Conservation (phyloP, 2,888 invertebrate species). For the Pandemis cinnamomeana region DNA sequence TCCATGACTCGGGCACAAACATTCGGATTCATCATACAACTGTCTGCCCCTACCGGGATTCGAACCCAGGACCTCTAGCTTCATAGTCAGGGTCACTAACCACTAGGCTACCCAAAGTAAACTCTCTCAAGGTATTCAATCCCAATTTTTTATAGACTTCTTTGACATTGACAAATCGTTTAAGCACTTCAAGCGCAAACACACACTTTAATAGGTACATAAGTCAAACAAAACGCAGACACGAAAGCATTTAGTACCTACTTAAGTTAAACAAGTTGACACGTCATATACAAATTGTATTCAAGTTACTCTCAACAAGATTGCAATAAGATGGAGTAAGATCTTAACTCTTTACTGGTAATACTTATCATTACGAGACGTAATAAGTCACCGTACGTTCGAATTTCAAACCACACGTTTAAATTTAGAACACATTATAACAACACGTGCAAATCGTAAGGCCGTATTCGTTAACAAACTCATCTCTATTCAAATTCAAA, state of each 20-base stretch:
- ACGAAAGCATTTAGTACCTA: background rate
- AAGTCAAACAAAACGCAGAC: background rate
- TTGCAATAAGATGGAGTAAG: background rate
- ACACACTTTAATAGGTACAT: background rate
- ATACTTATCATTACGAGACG: background rate
- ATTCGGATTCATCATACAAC: too few species aligned
- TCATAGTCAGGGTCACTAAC: too few species aligned
- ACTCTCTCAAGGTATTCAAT: background rate
- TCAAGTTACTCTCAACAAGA: conserved; percentile 7
- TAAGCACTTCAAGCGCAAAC: background rate
- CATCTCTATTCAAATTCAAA: conserved; percentile 71
- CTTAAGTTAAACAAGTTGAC: background rate
- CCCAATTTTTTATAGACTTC: background rate
- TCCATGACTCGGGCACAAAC: too few species aligned
- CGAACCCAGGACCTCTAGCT: too few species aligned
- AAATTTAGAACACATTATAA: background rate
- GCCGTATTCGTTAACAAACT: conserved; percentile 23
- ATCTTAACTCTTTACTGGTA: background rate
- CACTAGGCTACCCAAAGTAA: too few species aligned
- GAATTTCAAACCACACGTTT: background rate
- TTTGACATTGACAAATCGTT: background rate
- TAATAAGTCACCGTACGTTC: background rate
- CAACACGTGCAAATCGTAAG: background rate
- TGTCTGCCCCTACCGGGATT: too few species aligned
- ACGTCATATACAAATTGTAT: conserved; percentile 17